Evolutionary conservation across 1,140 invertebrate genomes (phyloP), one percentile per base, ranked within the genome.

Genomic region (Tenebrio molitor): DNA sequence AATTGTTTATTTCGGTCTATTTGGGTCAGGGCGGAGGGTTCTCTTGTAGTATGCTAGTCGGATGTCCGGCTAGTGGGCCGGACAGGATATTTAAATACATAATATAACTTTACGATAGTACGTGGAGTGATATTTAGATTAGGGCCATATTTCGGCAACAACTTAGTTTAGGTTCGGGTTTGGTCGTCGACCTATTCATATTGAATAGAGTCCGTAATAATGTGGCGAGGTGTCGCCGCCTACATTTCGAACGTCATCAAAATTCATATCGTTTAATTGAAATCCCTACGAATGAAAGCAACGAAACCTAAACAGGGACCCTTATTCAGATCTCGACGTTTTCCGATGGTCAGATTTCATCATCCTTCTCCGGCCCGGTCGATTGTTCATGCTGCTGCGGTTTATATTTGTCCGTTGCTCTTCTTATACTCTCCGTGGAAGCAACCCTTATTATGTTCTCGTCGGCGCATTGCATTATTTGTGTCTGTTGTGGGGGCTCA

Each of bases 41-140:
- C 36, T 3, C 25, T 29, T 8, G 8, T 3, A 29, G 8, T 3
- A 29, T 4, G 25, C 25, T 29, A 3, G 3, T 50, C 50, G 50
- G 50, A 58, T 14, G 15, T 58, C 50, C 50, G 50, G 46, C 17
- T 25, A 23, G 46, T 23, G 19, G 46, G 50, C 19, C 50, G 50
- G 23, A 58, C 50, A 58, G 50, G 50, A 58, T 58, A 58, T 58
- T 58, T 58, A 58, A 58, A 58, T 58, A 58, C 50, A 58, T 58
- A 25, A 58, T 58, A 58, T 58, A 58, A 58, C 50, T 58, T 58
- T 29, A 58, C 23, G 50, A 58, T 58, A 25, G 50, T 23, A 58
- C 50, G 50, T 58, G 50, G 23, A 58, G 50, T 58, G 50, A 58
- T 58, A 58, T 58, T 58, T 58, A 58, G 50, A 58, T 58, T 58